Conservation (phyloP, 2,797 vertebrate species). For the Euthynnus affinis region DNA sequence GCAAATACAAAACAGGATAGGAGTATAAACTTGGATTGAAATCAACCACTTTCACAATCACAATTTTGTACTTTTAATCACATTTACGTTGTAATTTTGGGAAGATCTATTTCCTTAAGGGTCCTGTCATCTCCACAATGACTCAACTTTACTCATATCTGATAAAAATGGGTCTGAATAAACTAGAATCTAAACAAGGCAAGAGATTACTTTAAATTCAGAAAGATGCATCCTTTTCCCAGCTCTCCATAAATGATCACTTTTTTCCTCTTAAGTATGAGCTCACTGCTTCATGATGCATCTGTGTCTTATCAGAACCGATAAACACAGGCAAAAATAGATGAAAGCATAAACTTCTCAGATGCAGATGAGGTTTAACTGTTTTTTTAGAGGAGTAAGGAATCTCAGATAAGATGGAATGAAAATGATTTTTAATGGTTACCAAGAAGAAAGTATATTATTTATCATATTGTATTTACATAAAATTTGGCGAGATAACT, state of each 20-base stretch:
- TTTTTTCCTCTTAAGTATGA: background rate
- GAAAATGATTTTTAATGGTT: constrained; percentile 14
- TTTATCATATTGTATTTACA: constrained; percentile 71
- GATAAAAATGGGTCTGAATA: constrained; percentile 3
- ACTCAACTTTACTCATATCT: constrained; percentile 38
- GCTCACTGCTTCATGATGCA: background rate
- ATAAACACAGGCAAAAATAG: constrained; percentile 28
- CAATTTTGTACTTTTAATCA: background rate
- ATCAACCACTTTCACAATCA: background rate
- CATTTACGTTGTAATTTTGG: background rate
- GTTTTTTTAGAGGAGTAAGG: background rate
- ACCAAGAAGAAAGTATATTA: constrained; percentile 33
- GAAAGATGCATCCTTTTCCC: background rate
- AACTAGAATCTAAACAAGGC: constrained; percentile 23
- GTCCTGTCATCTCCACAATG: background rate
- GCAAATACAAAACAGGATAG: too few species aligned
- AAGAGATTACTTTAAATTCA: constrained; percentile 17
- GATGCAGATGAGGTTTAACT: background rate
- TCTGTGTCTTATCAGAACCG: background rate
- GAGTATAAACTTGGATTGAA: too few species aligned
- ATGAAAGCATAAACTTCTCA: background rate
- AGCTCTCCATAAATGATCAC: background rate
- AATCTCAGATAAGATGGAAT: background rate
- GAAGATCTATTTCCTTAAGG: background rate
- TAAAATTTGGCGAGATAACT: background rate